phyloP scores from a whole-genome alignment of 2,797 vertebrate genomes.

The Halcyon badia region DNA sequence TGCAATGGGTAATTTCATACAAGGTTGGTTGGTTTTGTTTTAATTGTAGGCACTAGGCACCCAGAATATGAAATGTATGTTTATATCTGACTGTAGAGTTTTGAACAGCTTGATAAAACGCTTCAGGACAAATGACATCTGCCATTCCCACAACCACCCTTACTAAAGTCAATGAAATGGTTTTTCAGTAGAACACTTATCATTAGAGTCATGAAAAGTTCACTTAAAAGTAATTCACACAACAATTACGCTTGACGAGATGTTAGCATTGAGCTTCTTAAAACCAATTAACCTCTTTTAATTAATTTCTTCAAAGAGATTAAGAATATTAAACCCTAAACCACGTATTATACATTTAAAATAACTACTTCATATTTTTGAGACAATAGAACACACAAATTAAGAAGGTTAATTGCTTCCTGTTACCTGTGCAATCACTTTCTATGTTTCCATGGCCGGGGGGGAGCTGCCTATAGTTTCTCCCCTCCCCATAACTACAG shows the following conservation, averaged over 20 bases:
- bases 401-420: not conserved
- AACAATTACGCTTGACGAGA: not conserved
- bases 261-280: not conserved
- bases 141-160: not conserved
- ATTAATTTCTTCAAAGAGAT: slow-evolving; percentile 6
- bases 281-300: not conserved
- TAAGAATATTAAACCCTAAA: slow-evolving; percentile 30
- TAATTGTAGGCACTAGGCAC: not conserved
- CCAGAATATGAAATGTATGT: not conserved
- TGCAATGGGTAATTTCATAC: not conserved
- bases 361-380: not conserved
- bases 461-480: not conserved
- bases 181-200: not conserved
- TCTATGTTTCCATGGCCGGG: not conserved
- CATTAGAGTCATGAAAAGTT: not conserved
- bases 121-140: slow-evolving; percentile 44
- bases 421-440: not conserved
- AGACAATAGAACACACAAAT: not conserved
- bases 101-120: not conserved
- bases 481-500: not conserved
- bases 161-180: not conserved
- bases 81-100: slow-evolving; percentile 4
- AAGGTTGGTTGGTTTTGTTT: not conserved
- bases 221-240: not conserved
- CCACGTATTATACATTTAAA: not conserved